Evolutionary conservation across 2,888 invertebrate species (phyloP).

Genomic region (Spisula subtruncata): DNA sequence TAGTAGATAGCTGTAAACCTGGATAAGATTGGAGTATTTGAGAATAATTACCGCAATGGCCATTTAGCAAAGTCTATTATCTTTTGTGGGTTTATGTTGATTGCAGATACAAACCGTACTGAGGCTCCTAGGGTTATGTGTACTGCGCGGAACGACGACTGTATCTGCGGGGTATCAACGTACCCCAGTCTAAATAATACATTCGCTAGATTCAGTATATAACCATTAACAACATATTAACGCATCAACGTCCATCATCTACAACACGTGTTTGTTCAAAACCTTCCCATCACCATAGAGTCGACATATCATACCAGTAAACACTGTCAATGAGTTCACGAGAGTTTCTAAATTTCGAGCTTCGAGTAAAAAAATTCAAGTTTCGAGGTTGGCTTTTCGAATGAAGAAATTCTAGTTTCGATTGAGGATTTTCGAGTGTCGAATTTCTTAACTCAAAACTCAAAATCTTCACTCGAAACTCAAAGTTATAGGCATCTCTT

Average conservation of each 20-base stretch:
- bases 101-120: constrained; percentile 35
- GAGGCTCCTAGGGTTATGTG: constrained; percentile 41
- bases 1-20: constrained; percentile 58
- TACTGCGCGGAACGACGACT: constrained; percentile 9
- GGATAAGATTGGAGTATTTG: constrained; percentile 68
- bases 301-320: too few relatives aligned
- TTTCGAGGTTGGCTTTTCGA: too few relatives aligned
- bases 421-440: too few relatives aligned
- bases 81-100: constrained; percentile 53
- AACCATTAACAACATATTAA: background rate
- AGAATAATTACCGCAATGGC: constrained; percentile 69
- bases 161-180: constrained; percentile 14
- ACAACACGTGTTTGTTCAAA: background rate
- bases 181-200: too few relatives aligned
- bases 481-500: too few relatives aligned
- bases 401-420: too few relatives aligned
- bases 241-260: background rate
- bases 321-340: too few relatives aligned
- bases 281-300: background rate
- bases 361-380: too few relatives aligned
- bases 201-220: background rate
- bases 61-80: constrained; percentile 69
- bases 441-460: too few relatives aligned
- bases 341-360: too few relatives aligned
- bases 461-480: too few relatives aligned